phyloP scores from a whole-genome alignment of 2,888 invertebrate genomes.

The Leptothorax acervorum region DNA sequence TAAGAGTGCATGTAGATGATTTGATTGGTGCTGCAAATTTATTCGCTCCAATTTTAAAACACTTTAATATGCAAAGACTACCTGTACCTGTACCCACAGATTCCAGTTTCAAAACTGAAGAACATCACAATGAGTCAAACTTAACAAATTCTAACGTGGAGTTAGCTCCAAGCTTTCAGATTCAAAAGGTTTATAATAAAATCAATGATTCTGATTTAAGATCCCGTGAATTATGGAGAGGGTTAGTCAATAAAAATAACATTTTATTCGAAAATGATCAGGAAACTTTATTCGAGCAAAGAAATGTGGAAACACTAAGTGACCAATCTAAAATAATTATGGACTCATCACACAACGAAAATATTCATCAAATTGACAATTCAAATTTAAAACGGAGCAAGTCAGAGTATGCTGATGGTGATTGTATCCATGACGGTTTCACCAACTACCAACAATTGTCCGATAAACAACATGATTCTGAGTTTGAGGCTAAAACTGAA shows the following conservation, averaged over 20 bases:
- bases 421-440: neutral
- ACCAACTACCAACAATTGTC: neutral
- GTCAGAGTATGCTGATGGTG: neutral
- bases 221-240: neutral
- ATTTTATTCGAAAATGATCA: conserved; percentile 1
- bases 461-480: neutral
- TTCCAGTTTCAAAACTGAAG: neutral
- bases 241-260: neutral
- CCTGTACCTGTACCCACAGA: neutral
- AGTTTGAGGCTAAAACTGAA: conserved; percentile 1
- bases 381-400: neutral
- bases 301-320: neutral
- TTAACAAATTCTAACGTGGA: neutral
- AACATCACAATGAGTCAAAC: neutral
- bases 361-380: neutral
- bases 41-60: conserved; percentile 7
- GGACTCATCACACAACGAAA: neutral
- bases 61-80: conserved; percentile 1
- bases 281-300: neutral
- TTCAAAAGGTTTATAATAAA: neutral
- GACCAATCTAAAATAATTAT: neutral
- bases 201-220: neutral
- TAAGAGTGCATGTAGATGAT: neutral
- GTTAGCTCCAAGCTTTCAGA: neutral
- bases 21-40: conserved; percentile 3